These are phyloP conservation scores for Zosterops hypoxanthus DNA, from an alignment of 2,113 vertebrate genomes.

Conservation along the genomic window DNA sequence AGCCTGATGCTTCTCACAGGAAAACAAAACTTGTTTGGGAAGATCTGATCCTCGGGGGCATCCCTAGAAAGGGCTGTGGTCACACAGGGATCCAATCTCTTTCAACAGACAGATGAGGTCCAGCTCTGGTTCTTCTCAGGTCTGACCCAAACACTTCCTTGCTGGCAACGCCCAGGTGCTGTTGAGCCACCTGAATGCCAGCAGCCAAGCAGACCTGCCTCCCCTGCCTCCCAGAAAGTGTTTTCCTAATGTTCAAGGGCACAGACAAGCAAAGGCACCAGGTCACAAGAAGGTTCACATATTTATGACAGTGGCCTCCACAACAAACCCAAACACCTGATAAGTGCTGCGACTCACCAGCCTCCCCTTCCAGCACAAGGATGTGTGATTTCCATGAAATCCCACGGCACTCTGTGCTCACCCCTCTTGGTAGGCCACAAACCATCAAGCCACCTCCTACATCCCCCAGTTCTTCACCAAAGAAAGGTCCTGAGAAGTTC, in stretches of 20 bases:
- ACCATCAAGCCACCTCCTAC: not conserved
- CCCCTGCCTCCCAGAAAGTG: not conserved
- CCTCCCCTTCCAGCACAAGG: not conserved
- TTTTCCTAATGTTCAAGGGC: not conserved
- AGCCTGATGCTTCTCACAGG: rapidly evolving
- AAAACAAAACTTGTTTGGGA: not conserved
- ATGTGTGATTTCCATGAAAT: not conserved
- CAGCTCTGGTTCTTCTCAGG: not conserved
- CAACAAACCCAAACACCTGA: not conserved
- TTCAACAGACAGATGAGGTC: not conserved
- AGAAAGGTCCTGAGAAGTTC: not conserved
- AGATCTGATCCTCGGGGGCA: not conserved
- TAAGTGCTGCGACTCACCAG: slow-evolving; percentile 6
- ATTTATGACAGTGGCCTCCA: not conserved
- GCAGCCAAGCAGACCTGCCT: rapidly evolving
- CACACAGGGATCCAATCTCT: not conserved
- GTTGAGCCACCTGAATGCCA: rapidly evolving
- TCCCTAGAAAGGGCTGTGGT: not conserved
- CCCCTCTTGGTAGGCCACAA: not conserved
- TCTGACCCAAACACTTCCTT: not conserved
- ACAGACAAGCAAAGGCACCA: not conserved
- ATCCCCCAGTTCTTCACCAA: not conserved
- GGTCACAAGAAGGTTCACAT: not conserved
- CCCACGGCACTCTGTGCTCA: rapidly evolving
- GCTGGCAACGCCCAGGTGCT: rapidly evolving